A percentile compares a stretch with the other conserved stretches of the same genome.
Conservation (phyloP, 2,888 invertebrate species). For the Piscicola geometra region DNA sequence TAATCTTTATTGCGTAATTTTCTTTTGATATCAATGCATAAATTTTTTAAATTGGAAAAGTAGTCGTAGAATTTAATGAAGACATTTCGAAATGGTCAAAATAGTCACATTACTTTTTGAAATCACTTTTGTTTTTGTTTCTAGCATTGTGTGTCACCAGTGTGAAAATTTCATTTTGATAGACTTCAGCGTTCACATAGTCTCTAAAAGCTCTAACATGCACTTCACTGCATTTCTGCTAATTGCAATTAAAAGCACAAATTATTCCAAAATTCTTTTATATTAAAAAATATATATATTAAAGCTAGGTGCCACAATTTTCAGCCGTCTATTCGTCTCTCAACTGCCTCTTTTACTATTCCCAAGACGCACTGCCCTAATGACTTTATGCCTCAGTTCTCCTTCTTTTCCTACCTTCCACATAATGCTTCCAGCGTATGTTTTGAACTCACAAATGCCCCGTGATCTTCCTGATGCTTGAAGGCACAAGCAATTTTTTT, state of each 20-base stretch:
- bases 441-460: too few species aligned
- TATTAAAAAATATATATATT: too few species aligned
- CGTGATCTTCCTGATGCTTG: too few species aligned
- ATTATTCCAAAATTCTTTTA: too few species aligned
- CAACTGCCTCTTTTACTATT: not conserved
- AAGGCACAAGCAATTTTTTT: too few species aligned
- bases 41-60: conserved; percentile 12
- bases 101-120: too few species aligned
- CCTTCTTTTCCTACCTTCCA: not conserved
- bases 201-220: not conserved
- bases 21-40: not conserved
- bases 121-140: too few species aligned
- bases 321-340: conserved; percentile 15
- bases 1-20: conserved; percentile 15
- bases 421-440: not conserved
- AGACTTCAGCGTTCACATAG: too few species aligned
- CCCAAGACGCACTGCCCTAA: not conserved
- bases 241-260: not conserved
- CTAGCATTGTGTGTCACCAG: too few species aligned
- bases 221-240: not conserved
- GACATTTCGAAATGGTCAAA: not conserved
- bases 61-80: conserved; percentile 7
- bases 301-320: not conserved
- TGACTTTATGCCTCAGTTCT: not conserved
- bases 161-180: too few species aligned